Evolutionary conservation across 2,113 vertebrate genomes (phyloP), one percentile per base, ranked within the genome.

Genomic region (Odobenus rosmarus): DNA sequence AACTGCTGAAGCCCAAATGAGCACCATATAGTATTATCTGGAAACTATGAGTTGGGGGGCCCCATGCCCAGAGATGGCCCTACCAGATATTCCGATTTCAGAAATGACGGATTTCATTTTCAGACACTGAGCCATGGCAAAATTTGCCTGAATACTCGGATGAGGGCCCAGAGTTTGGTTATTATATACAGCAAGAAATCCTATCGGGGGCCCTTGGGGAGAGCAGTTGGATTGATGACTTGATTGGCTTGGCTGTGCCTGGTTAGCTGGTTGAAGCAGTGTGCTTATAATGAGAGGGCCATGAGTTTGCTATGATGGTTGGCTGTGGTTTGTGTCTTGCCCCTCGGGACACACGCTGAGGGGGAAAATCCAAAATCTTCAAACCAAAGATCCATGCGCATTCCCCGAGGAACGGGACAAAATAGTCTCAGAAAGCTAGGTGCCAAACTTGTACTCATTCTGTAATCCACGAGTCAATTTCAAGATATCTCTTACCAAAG

Each of bases 81-180:
- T 90, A 61, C 84, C 89, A 95, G 69, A 80, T 53, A 96, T 31
- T 55, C 64, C 69, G 33, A 33, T 86, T 96, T 84, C 80, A 94
- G 94, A 96, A 71, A 90, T 87, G 96, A 96, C 64, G 90, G 83
- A 81, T 76, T 91, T 94, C 36, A 96, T 79, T 97, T 96, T 96
- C 64, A 98, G 97, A 82, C 31, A 28, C 57, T 49, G 85, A 98
- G 55, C 62, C 53, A 95, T 81, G 85, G 51, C 26, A 90, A 97
- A 95, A 64, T 67, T 64, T 94, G 92, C 31, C 89, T 81, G 53
- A 95, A 82, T 83, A 79, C n/a, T 92, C 39, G 77, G 80, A 97
- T 57, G 24, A 89, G 26, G 91, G 64, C 42, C 77, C 82, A 93
- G 57, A 86, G 67, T 83, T 93, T 57, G 42, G 49, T 92, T 89